phyloP scores from a whole-genome alignment of 2,797 vertebrate genomes.

The Macropus fuliginosus region DNA sequence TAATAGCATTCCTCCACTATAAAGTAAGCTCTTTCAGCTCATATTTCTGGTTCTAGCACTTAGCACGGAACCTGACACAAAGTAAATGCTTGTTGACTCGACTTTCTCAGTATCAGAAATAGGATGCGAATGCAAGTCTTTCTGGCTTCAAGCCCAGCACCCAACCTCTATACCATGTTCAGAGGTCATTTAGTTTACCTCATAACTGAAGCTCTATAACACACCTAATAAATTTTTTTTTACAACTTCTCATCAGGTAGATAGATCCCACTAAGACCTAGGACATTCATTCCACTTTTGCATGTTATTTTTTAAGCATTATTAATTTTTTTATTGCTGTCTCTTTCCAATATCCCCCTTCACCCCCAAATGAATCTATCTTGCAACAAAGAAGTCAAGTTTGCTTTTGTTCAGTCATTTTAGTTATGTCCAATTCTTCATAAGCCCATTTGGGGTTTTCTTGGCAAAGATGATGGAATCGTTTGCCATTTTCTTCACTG shows the following conservation, averaged over 20 bases:
- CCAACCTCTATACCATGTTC: not conserved
- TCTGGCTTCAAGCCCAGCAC: not conserved
- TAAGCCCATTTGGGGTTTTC: not conserved
- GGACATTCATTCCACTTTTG: not conserved
- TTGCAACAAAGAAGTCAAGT: not conserved
- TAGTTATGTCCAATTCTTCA: not conserved
- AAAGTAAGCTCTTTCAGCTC: not conserved
- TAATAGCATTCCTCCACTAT: not conserved
- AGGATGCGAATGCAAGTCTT: not conserved
- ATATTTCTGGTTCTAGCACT: not conserved
- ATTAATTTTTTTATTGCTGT: not conserved
- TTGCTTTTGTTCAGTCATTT: not conserved
- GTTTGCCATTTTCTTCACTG: not conserved
- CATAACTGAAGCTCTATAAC: not conserved
- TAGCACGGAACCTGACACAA: not conserved
- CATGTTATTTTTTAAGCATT: not conserved
- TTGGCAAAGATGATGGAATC: not conserved
- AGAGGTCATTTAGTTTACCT: not conserved
- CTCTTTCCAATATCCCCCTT: not conserved
- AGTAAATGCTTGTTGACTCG: not conserved
- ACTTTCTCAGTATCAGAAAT: not conserved
- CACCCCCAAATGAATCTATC: not conserved
- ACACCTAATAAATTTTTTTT: not conserved
- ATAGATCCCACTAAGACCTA: not conserved
- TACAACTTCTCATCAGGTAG: not conserved